Evolutionary conservation across 2,797 vertebrate genomes (phyloP), one percentile per base, ranked within the genome.

Genomic region (Enteromius fasciolatus): DNA sequence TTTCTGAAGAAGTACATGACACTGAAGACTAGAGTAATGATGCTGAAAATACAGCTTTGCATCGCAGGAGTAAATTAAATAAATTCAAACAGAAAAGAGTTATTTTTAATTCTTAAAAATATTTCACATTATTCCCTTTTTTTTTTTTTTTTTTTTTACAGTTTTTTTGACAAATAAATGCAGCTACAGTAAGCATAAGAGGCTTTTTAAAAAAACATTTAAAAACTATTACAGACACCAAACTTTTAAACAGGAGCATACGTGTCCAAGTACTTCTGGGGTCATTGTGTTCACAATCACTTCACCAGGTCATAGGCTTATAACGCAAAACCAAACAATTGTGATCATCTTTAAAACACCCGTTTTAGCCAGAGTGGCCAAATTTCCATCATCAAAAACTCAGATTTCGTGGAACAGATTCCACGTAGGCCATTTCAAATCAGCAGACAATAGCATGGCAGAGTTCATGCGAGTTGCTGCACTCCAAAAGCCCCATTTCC

Each of bases 401-500:
- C 44, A 44, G 33, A 57, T 59, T 15, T 66, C 0, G 1, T 76
- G 25, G 23, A 73, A 82, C 1, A 54, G 31, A 68, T 17, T 68
- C n/a, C n/a, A 18, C 23, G 77, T 48, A 50, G 61, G 25, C 61
- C 31, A 11, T 54, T 68, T 41, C 12, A 3, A 12, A 70, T 14
- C 17, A 14, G 15, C 14, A 79, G 64, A 79, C 76, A 78, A 78
- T 50, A 52, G 76, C 61, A 54, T 23, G 77, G 59, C 59, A 68
- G 46, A 31, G 61, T 78, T 76, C 31, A 57, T 7, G 33, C 31
- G 11, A 59, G 39, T 69, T 46, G 63, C 77, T 44, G 68, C 54
- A 64, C 46, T 74, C 64, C 17, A 76, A 59, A 81, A 77, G 78
- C 61, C 67, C 25, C 54, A 33, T 80, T 84, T 72, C 67, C 25